Conservation (phyloP, 2,797 vertebrate genomes). For the Phaenicophaeus curvirostris region DNA sequence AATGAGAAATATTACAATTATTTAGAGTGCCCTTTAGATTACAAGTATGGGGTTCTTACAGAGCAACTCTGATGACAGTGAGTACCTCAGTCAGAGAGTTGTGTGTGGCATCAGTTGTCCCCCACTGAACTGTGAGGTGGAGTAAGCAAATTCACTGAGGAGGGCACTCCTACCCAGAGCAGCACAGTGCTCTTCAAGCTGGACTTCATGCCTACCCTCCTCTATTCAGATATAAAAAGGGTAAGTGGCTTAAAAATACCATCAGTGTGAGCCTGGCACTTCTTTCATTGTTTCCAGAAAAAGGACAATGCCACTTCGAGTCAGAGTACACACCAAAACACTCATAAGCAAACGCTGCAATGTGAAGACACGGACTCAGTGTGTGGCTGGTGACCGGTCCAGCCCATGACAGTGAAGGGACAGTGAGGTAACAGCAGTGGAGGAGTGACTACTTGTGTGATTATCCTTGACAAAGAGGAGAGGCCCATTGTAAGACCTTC, state of each 20-base stretch:
- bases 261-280: neutral
- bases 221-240: neutral
- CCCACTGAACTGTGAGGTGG: neutral
- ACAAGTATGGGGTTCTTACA: neutral
- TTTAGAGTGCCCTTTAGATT: neutral
- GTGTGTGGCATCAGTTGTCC: neutral
- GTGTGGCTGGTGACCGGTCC: accelerated
- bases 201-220: neutral
- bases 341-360: neutral
- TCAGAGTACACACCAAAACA: neutral
- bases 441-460: neutral
- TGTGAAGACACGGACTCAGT: neutral
- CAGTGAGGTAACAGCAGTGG: neutral
- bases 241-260: neutral
- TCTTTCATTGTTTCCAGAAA: neutral
- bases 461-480: neutral
- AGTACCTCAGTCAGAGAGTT: neutral
- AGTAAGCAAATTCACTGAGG: neutral
- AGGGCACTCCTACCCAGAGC: neutral
- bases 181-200: neutral
- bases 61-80: neutral
- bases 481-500: neutral
- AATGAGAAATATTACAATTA: neutral
- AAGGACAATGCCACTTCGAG: neutral
- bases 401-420: too few species aligned